Conservation (phyloP, 1,140 invertebrate genomes). For the Aphelinus atriplicis region DNA sequence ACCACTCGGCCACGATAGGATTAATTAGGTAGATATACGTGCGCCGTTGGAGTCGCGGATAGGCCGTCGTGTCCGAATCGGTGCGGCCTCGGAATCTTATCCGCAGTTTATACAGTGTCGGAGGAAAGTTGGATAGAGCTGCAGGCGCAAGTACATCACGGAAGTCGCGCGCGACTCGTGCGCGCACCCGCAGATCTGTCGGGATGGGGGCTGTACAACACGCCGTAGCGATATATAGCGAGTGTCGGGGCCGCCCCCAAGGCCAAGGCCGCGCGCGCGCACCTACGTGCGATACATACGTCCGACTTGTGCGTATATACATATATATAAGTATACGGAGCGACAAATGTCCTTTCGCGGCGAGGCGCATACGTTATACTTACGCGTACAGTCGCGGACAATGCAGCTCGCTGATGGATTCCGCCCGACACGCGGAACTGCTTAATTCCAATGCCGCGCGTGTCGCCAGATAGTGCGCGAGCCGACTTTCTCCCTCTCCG, state of each 20-base stretch:
- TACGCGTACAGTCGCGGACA: slow-evolving; percentile 29
- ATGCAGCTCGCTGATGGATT: slow-evolving; percentile 29
- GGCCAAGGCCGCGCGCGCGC: slow-evolving; percentile 55
- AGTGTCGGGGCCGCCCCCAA: slow-evolving; percentile 46
- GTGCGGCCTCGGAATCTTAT: no score
- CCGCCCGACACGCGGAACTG: slow-evolving; percentile 20
- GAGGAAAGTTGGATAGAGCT: no score
- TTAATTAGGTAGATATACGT: no score
- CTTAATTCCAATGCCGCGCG: slow-evolving; percentile 35
- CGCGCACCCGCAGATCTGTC: no score
- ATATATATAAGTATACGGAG: background rate
- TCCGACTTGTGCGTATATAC: background rate
- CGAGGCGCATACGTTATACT: slow-evolving; percentile 20
- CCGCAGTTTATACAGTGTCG: no score
- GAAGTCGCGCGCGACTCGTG: no score
- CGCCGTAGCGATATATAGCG: no score
- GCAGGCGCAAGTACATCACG: no score
- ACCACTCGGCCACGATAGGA: no score
- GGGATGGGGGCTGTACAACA: no score
- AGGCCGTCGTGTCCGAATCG: no score
- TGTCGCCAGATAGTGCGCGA: slow-evolving; percentile 9
- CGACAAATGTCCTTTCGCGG: slow-evolving; percentile 32
- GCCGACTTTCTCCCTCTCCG: background rate
- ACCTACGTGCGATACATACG: slow-evolving; percentile 56
- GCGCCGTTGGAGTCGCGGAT: no score